Evolutionary conservation across 2,113 vertebrate species (phyloP).

Genomic region (Genyomyrus donnyi): DNA sequence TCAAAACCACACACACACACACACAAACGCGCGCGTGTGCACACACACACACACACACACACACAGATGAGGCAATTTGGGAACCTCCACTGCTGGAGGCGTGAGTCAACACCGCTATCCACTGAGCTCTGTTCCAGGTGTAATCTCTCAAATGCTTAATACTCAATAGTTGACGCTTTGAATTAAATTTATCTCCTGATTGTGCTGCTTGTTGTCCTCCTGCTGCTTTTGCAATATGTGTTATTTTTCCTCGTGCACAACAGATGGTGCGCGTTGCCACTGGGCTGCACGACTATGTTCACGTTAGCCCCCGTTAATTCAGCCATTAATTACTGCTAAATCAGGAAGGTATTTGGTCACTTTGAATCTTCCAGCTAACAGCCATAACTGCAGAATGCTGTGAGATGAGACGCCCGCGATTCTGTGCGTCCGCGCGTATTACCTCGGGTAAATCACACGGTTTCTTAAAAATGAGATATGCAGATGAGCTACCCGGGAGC

Average conservation of each 20-base stretch:
- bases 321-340: slow-evolving; percentile 18
- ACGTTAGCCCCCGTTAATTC: slow-evolving; percentile 23
- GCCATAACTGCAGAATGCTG: not conserved
- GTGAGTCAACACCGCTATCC: not conserved
- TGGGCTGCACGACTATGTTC: slow-evolving; percentile 1
- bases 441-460: slow-evolving; percentile 11
- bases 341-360: not conserved
- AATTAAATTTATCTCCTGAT: slow-evolving; percentile 11
- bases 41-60: not conserved
- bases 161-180: not conserved
- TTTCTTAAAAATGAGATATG: not conserved
- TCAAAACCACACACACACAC: not conserved
- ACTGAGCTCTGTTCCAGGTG: not conserved
- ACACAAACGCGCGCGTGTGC: no score
- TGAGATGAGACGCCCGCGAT: not conserved
- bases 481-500: slow-evolving; percentile 12
- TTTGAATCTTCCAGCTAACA: slow-evolving; percentile 22
- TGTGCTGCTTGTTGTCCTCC: not conserved
- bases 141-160: not conserved
- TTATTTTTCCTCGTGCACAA: slow-evolving; percentile 5
- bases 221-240: not conserved
- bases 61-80: not conserved
- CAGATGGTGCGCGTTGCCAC: slow-evolving; percentile 18
- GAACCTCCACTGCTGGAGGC: not conserved
- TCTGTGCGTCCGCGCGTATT: slow-evolving; percentile 14